Base-by-base conservation (phyloP, 2,113 vertebrate genomes). In the Aplodontia rufa region DNA sequence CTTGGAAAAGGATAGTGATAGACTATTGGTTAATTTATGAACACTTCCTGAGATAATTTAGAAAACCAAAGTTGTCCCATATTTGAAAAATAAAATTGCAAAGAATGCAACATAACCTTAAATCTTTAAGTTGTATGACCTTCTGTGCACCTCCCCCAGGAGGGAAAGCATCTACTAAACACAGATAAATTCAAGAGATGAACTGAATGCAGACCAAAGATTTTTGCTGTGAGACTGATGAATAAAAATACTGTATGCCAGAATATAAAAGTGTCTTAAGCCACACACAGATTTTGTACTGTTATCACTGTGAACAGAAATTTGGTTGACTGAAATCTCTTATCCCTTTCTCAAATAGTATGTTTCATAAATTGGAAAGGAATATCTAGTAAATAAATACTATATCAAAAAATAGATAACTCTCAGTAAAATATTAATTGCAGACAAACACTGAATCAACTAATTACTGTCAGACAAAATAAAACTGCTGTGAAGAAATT, bases 1-100 rank as follows among this genome's bases (percentile, higher is more conserved):
- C 37, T 47, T 82, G 32, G 13, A 37, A 75, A 58, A 84, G n/a
- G 35, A 53, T 40, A 60, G 5, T 75, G n/a, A 42, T 68, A 58
- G 89, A 85, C 51, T 81, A 37, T 32, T 37, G 32, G 6, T 58
- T 89, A 78, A 83, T 82, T 93, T 82, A 69, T 3, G 0, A 90
- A 69, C 51, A 3, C 45, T 71, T 64, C 40, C 40, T 83, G 40
- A 87, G 22, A 32, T 71, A 84, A 88, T 62, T 69, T 83, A 95
- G 42, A 91, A 3, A 91, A 49, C 22, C n/a, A 80, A 81, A 71
- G 7, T 12, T 87, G 49, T 47, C 16, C 20, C 16, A 72, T 62
- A 75, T 94, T 42, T 92, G 49, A 72, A 80, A 90, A 82, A 64
- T 30, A 88, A 94, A 92, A 85, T 24, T 49, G 51, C 22, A 83